These are phyloP conservation scores for Tinamus major DNA, from an alignment of 2,797 vertebrate genomes.

Conservation along the genomic window DNA sequence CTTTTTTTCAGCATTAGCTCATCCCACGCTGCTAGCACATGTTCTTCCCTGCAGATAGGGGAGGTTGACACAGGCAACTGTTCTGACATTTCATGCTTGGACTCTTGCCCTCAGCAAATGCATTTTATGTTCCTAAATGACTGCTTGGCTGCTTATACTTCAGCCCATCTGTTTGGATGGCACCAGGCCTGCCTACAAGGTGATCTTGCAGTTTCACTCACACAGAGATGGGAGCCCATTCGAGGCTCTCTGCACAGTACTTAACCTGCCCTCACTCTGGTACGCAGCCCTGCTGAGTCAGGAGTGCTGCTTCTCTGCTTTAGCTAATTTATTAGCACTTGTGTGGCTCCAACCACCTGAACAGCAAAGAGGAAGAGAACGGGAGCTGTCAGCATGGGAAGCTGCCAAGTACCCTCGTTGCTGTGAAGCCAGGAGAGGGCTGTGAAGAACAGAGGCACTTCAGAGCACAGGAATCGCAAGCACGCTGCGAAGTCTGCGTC, in stretches of 20 bases:
- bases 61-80: neutral
- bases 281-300: slow-evolving; percentile 4
- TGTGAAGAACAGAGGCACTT: neutral
- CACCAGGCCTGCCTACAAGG: slow-evolving; percentile 64
- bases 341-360: neutral
- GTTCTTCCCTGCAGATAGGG: neutral
- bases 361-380: neutral
- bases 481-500: neutral
- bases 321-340: neutral
- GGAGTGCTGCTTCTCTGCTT: neutral
- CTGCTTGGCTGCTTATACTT: slow-evolving; percentile 8
- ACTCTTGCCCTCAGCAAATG: slow-evolving; percentile 52
- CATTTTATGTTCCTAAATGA: slow-evolving; percentile 45
- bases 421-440: neutral
- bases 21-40: neutral
- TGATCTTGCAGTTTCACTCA: slow-evolving; percentile 57
- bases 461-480: neutral
- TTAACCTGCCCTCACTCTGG: neutral
- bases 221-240: slow-evolving; percentile 24
- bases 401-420: neutral
- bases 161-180: slow-evolving; percentile 69
- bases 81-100: slow-evolving; percentile 37
- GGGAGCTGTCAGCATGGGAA: neutral
- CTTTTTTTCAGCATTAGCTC: slow-evolving; percentile 42
- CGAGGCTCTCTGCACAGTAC: neutral